Conservation (phyloP, 1,140 invertebrate species). For the Teleogryllus occipitalis region DNA sequence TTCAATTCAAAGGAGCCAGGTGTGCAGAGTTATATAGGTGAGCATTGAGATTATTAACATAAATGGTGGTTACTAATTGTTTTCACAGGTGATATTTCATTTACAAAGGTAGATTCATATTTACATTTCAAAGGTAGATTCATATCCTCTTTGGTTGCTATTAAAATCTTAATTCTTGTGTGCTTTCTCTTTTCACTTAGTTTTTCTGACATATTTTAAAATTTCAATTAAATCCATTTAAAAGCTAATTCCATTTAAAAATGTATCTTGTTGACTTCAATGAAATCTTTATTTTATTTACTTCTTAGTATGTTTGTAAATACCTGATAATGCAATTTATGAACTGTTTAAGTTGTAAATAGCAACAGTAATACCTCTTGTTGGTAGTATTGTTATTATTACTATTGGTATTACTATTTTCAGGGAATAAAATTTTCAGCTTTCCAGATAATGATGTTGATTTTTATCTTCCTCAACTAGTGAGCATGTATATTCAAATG, state of each 20-base stretch:
- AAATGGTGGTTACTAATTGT: too few species aligned
- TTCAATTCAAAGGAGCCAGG: slow-evolving; percentile 98
- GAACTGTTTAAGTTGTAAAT: too few species aligned
- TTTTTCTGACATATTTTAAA: too few species aligned
- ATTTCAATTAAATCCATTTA: too few species aligned
- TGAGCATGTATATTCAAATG: slow-evolving; percentile 98
- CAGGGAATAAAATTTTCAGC: slow-evolving; percentile 90
- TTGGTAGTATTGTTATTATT: too few species aligned
- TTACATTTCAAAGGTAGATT: neutral
- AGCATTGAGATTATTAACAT: slow-evolving; percentile 26
- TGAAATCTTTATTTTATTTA: too few species aligned
- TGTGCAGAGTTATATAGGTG: slow-evolving; percentile 89
- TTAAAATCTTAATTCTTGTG: too few species aligned
- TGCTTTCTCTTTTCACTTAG: neutral
- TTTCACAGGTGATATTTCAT: neutral
- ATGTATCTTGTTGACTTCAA: too few species aligned
- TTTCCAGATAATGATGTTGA: slow-evolving; percentile 88
- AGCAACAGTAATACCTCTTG: too few species aligned
- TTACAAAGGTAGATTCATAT: neutral
- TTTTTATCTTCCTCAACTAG: slow-evolving; percentile 94
- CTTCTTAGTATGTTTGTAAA: too few species aligned
- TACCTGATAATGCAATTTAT: too few species aligned
- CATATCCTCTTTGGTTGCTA: neutral
- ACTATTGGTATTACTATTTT: slow-evolving; percentile 27
- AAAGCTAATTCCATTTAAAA: too few species aligned